Percentiles rank a stretch among this genome's conserved stretches.
Evolutionary conservation across 2,888 invertebrate genomes (phyloP).

Genomic region (Mesochorus sp.): DNA sequence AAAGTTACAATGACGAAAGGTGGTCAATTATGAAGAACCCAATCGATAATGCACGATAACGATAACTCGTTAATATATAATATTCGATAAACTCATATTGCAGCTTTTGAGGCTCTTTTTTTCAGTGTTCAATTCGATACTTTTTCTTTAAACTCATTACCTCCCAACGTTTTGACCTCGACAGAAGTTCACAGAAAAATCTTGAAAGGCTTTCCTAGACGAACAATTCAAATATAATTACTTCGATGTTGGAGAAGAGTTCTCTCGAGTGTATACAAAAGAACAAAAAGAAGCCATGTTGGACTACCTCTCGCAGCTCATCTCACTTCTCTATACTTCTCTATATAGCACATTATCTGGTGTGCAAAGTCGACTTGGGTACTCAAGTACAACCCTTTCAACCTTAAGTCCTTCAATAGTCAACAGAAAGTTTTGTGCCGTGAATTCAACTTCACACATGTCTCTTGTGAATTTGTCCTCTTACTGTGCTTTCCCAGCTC

Average conservation of each 20-base stretch:
- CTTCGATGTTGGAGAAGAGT: conserved; percentile 22
- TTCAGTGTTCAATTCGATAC: neutral
- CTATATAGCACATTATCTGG: neutral
- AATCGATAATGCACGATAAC: conserved; percentile 8
- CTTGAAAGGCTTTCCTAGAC: neutral
- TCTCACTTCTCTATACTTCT: neutral
- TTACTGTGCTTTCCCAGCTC: neutral
- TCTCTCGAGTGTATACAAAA: conserved; percentile 1
- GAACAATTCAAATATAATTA: conserved; percentile 48
- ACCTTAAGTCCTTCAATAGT: conserved; percentile 8
- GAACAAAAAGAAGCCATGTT: neutral
- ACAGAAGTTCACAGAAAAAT: neutral
- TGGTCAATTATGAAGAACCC: conserved; percentile 1
- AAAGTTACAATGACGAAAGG: neutral
- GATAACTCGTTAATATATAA: neutral
- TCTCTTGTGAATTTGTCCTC: neutral
- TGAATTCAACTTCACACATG: conserved; percentile 27
- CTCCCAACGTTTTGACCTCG: neutral
- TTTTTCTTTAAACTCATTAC: neutral
- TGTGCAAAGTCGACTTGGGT: conserved; percentile 6
- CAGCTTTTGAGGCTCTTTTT: neutral
- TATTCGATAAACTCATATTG: neutral
- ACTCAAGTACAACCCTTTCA: conserved; percentile 16
- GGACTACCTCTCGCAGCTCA: conserved; percentile 20
- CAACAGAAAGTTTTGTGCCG: conserved; percentile 28